Evolutionary conservation across 2,888 invertebrate genomes (phyloP).

Genomic region (Ophioninae sp.): DNA sequence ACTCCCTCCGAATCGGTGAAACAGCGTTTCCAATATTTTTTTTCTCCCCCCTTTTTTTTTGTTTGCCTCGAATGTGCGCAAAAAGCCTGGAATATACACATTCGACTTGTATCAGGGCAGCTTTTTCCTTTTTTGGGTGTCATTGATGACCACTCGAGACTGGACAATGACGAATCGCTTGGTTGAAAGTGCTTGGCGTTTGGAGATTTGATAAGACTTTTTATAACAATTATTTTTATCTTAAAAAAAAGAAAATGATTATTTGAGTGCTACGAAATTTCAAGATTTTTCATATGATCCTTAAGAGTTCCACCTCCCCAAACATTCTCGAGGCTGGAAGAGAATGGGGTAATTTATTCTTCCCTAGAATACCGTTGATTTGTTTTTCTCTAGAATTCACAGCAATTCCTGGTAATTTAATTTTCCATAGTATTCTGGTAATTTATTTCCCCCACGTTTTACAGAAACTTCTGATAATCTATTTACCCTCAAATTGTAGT

Average conservation of each 20-base stretch:
- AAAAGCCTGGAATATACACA: constrained; percentile 39
- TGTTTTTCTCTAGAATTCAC: neutral
- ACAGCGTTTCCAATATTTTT: constrained; percentile 35
- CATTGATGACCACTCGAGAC: constrained; percentile 69
- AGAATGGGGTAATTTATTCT: neutral
- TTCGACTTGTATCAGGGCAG: constrained; percentile 43
- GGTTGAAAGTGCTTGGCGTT: constrained; percentile 24
- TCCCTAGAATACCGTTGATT: neutral
- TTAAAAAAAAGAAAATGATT: neutral
- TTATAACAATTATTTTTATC: neutral
- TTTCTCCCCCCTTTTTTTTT: constrained; percentile 37
- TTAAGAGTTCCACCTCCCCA: neutral
- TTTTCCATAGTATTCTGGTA: neutral
- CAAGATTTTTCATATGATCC: neutral
- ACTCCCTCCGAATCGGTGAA: constrained; percentile 55
- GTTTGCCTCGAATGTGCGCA: constrained; percentile 25
- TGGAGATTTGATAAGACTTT: neutral
- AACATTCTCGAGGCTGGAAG: constrained; percentile 14
- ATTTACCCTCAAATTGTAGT: neutral
- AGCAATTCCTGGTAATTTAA: neutral
- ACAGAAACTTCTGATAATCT: neutral
- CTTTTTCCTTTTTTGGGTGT: constrained; percentile 55
- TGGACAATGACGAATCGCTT: constrained; percentile 68
- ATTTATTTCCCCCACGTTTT: neutral
- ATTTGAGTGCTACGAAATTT: neutral